Base-by-base conservation (phyloP, 1,140 invertebrate species). In the Acarapis woodi region DNA sequence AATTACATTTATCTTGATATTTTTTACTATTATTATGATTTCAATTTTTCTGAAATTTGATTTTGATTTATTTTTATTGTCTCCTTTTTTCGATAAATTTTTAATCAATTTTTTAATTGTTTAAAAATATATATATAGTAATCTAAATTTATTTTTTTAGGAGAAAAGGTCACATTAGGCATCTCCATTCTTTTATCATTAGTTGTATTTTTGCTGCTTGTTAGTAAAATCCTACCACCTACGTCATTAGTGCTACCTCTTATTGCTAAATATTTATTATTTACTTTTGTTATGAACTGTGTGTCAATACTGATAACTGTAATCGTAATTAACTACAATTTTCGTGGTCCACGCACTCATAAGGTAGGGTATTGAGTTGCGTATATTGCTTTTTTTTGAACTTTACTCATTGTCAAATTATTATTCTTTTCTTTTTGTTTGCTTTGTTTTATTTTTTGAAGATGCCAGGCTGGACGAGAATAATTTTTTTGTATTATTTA, bases 211-310 rank as follows among this genome's bases (percentile, higher is more conserved):
- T 65, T 97, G 49, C 60, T 99, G 51, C 67, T 99, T 39, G 85
- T 99, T 30, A 94, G 87, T 40, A 97, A 99, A 61, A 97, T 99
- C 56, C 64, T 99, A 42, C 93, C 93, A 35, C 93, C 87, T 8
- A 96, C 85, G 0, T 90, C 83, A 16, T 65, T 90, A 12, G 85
- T 90, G 47, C 62, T 94, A 46, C 85, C 85, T 40, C 62, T 99
- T 41, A 94, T 97, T 45, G 83, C 87, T 52, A 96, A 94, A 61
- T 99, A 96, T 62, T 65, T 99, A 32, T 64, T 99, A 3, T 94
- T 99, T 57, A 97, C 90, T 21, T 97, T 99, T 59, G 88, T 97
- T 40, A 94, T 99, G 80, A 99, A 99, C 57, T 94, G 93, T 19
- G 77, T 97, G 45, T 90, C 85, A 63, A 96, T 99, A 59, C 62